These are phyloP conservation scores for Erannis defoliaria DNA, from an alignment of 2,888 invertebrate genomes.

Conservation along the genomic window DNA sequence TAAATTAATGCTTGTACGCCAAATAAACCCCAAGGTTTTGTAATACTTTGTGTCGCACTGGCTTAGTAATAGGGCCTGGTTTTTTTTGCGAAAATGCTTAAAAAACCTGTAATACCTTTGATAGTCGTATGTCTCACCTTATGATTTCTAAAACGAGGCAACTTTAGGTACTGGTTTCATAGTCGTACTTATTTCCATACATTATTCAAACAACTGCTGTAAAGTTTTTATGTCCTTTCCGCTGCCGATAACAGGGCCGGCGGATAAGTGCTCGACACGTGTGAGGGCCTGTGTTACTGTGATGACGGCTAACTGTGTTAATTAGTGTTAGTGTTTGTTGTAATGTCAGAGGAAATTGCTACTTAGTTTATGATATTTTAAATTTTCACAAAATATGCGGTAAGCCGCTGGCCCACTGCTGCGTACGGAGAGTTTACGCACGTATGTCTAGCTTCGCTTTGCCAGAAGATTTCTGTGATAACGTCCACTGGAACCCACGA, in stretches of 20 bases:
- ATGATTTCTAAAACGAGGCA: neutral
- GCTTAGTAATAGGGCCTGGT: no score
- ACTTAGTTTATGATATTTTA: neutral
- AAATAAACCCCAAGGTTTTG: no score
- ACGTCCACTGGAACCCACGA: no score
- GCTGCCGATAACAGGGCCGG: constrained; percentile 20
- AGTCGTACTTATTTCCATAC: constrained; percentile 12
- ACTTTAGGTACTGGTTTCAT: constrained; percentile 10
- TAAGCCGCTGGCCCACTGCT: no score
- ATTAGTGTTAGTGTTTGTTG: neutral
- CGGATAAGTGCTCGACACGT: constrained; percentile 29
- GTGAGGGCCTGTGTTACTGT: neutral
- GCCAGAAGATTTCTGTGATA: no score
- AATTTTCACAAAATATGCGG: no score
- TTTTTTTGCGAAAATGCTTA: neutral
- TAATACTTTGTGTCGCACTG: no score
- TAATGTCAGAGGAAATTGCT: neutral
- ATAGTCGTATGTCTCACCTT: no score
- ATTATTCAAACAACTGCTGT: constrained; percentile 34
- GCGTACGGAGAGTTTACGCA: no score
- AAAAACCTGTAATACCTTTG: neutral
- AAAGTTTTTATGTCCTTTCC: constrained; percentile 35
- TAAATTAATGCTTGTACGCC: no score
- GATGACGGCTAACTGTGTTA: constrained; percentile 1
- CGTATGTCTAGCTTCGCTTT: no score